A percentile compares a stretch with the other conserved stretches of the same genome.
These are phyloP conservation scores for Pyrochroa serraticornis DNA, from an alignment of 2,888 invertebrate genomes.

Conservation along the genomic window DNA sequence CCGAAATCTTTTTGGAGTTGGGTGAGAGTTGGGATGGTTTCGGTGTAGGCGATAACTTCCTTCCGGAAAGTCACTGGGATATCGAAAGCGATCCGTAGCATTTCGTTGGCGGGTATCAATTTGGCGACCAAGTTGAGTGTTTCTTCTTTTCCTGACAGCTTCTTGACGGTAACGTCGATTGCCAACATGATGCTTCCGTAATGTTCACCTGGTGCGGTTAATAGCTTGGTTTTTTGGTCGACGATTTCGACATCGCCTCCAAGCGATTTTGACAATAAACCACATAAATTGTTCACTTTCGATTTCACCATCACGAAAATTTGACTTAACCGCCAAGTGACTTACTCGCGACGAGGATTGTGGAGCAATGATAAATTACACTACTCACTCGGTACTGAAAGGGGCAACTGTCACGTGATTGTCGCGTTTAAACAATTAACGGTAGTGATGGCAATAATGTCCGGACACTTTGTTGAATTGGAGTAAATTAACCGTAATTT, in stretches of 20 bases:
- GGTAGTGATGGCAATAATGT: too few species aligned
- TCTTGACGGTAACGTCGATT: slow-evolving; percentile 51
- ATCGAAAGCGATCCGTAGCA: slow-evolving; percentile 62
- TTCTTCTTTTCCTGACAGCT: slow-evolving; percentile 44
- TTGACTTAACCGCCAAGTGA: not conserved
- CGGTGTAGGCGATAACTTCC: slow-evolving; percentile 63
- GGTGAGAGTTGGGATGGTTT: slow-evolving; percentile 59
- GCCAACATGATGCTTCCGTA: slow-evolving; percentile 67
- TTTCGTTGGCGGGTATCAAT: slow-evolving; percentile 62
- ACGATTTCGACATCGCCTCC: slow-evolving; percentile 50
- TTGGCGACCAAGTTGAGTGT: slow-evolving; percentile 63
- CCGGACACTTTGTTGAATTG: too few species aligned
- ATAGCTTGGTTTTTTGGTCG: slow-evolving; percentile 53
- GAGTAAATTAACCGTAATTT: too few species aligned
- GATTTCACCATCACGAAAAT: slow-evolving; percentile 42
- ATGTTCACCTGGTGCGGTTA: slow-evolving; percentile 62
- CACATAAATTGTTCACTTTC: slow-evolving; percentile 48
- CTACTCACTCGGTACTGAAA: too few species aligned
- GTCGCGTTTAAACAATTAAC: too few species aligned
- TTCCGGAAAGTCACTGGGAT: slow-evolving; percentile 64
- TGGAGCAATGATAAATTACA: too few species aligned
- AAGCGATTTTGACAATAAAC: slow-evolving; percentile 43
- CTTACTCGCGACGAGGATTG: not conserved
- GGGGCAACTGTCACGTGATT: too few species aligned
- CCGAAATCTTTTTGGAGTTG: slow-evolving; percentile 60